Conservation (phyloP, 2,113 vertebrate genomes). For the Trichechus manatus region DNA sequence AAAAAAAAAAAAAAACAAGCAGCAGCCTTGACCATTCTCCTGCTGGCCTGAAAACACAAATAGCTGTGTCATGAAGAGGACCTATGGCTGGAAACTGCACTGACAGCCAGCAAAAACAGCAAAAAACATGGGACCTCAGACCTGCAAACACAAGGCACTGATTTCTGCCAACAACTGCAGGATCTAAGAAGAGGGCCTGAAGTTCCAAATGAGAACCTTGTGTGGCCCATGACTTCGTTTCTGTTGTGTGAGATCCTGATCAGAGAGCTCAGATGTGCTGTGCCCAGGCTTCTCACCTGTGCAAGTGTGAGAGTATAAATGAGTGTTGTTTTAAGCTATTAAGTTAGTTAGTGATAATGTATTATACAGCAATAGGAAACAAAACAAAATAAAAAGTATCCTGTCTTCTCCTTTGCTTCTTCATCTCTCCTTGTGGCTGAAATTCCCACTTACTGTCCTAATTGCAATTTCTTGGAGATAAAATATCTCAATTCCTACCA, state of each 20-base stretch:
- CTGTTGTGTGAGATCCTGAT: background rate
- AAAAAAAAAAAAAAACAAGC: background rate
- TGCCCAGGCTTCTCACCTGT: background rate
- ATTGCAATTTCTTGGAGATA: background rate
- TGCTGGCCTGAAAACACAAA: background rate
- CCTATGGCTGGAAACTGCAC: background rate
- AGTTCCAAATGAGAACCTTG: background rate
- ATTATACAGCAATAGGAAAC: background rate
- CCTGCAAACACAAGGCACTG: background rate
- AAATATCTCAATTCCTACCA: background rate
- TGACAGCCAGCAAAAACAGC: background rate
- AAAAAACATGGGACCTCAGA: background rate
- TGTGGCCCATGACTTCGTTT: background rate
- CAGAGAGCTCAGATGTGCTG: background rate
- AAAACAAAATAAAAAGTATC: background rate
- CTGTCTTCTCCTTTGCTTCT: background rate
- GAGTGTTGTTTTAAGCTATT: background rate
- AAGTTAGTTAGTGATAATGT: background rate
- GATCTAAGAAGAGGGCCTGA: background rate
- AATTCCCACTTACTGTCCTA: background rate
- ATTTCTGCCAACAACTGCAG: background rate
- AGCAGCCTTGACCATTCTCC: background rate
- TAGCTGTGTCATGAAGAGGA: rapidly evolving
- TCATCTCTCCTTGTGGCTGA: background rate
- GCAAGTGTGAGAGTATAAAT: background rate